Base-by-base conservation (phyloP, 1,140 invertebrate genomes). In the Bombus waltoni region DNA sequence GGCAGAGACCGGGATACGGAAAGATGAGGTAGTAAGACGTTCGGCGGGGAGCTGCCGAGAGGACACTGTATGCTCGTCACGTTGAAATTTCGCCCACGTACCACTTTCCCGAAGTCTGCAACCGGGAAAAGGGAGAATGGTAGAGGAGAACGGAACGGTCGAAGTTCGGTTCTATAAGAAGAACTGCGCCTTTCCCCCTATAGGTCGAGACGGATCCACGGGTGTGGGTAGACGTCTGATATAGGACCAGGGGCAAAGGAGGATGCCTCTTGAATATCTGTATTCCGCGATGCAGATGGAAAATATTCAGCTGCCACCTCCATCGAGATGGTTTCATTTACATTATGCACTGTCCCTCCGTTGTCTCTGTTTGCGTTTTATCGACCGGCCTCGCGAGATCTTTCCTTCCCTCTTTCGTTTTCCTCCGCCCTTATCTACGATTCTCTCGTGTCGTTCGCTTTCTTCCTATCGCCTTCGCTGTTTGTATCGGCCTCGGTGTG, bases 161-260 rank as follows among this genome's bases (percentile, higher is more conserved):
- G 88, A 90, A 91, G 88, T 91, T 91, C 90, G 83, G 83, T 91
- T 91, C 89, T 91, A 91, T 91, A 89, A 91, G 88, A 79, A 91
- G 85, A 80, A 66, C 78, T 62, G 70, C 83, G 75, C 47, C 79
- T 32, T 38, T 77, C 15, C 73, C 18, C 66, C 62, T 68, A 62
- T 65, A 42, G 32, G 40, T 53, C 1, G 35, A n/a, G 35, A 38
- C 53, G 32, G 47, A 44, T 59, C 25, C 28, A 13, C 1, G 35
- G 35, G 22, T 25, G 38, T 25, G 35, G 66, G 66, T 38, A 22
- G 66, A 38, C 22, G 35, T 35, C 66, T 35, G 66, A 68, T 68
- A 68, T 15, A 66, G 13, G 5, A 4, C 9, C 1, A n/a, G 71
- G 10, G 22, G 28, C 22, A 9, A 22, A 15, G 25, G 32, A 76